Evolutionary conservation across 2,888 invertebrate genomes (phyloP).

Genomic region (Erebia ligea): DNA sequence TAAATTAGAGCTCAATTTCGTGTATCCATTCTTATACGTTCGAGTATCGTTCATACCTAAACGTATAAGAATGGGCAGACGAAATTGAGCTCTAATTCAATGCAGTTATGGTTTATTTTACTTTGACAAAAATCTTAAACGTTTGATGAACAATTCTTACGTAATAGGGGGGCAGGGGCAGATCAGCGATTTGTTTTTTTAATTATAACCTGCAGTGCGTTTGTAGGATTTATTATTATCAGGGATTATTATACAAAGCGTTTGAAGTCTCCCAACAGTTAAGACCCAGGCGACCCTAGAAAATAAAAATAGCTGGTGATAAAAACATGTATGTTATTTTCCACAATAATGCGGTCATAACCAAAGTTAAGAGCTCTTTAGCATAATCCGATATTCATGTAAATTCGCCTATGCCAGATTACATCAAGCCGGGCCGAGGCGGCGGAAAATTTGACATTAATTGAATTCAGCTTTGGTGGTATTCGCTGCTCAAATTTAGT

Average conservation of each 20-base stretch:
- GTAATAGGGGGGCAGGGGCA: too few species aligned
- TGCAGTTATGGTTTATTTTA: too few species aligned
- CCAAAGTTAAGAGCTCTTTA: constrained; percentile 20
- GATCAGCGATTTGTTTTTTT: too few species aligned
- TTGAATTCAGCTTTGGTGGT: constrained; percentile 10
- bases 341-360: constrained; percentile 1
- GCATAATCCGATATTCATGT: constrained; percentile 30
- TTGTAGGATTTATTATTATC: too few species aligned
- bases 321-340: constrained; percentile 4
- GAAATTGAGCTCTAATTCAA: too few species aligned
- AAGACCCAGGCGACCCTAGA: neutral
- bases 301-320: neutral
- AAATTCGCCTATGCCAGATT: constrained; percentile 20
- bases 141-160: too few species aligned
- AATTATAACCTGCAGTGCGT: neutral
- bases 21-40: too few species aligned
- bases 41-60: too few species aligned
- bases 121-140: too few species aligned
- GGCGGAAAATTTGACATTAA: constrained; percentile 20
- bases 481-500: constrained; percentile 16
- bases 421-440: constrained; percentile 11
- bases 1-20: too few species aligned
- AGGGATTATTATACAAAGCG: neutral
- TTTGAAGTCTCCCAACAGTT: too few species aligned
- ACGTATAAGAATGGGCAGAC: too few species aligned